Evolutionary conservation across 2,797 vertebrate genomes (phyloP), one percentile per base, ranked within the genome.

Genomic region (Capromys pilorides): DNA sequence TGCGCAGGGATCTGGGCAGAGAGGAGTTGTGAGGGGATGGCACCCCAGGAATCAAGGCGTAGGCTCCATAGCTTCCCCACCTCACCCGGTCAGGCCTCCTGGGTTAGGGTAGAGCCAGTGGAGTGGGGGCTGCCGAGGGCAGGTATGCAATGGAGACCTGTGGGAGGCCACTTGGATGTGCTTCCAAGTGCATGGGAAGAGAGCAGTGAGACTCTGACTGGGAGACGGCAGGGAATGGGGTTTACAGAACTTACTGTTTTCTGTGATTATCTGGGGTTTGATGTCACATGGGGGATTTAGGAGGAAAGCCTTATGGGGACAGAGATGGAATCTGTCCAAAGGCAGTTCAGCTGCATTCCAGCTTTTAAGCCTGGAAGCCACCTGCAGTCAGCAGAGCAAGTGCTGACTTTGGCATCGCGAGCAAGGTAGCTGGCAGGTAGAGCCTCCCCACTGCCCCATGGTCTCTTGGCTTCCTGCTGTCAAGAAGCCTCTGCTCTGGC

Each of bases 261-360:
- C 98, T 95, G 69, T 95, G 97, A 97, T 97, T 97, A 97, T 98
- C 97, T 45, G 64, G 94, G 94, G 96, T 96, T 97, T 98, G 98
- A 98, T 94, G 95, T 98, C 98, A 98, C 96, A 91, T 97, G 94
- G 3, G 96, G 97, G 97, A 97, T 96, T 97, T 83, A 95, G 97
- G 94, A 96, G 97, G 91, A 71, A 92, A 85, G 97, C 96, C 87
- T 26, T 97, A 97, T 75, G 88, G 98, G 95, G 91, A 95, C 18
- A 31, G 96, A 95, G 96, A 96, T 97, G 97, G 98, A 97, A 94
- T 39, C 64, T 0, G 39, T 93, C 97, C 98, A 97, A 96, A 97
- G 1, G 69, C 96, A 90, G 94, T 92, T 93, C 4, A 96, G 96
- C 62, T 59, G 87, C 85, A 22, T 83, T 87, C 95, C 80, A 96